phyloP scores from a whole-genome alignment of 2,113 vertebrate genomes.

The Motacilla tschutschensis region DNA sequence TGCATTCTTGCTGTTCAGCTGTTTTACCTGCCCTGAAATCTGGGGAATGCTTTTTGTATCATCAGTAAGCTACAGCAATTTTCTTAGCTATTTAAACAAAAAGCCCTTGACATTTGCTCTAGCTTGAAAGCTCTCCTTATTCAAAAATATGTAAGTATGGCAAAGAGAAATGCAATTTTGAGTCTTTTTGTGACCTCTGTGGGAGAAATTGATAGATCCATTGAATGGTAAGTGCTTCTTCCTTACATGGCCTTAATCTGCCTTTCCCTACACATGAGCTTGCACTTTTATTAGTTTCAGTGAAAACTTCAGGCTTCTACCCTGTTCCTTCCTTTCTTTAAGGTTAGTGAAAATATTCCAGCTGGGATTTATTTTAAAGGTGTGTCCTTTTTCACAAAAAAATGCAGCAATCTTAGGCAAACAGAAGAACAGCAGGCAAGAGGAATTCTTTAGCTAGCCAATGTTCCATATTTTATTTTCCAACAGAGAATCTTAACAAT shows the following conservation, averaged over 20 bases:
- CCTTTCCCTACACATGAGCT: neutral
- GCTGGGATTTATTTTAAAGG: conserved; percentile 58
- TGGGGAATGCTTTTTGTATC: neutral
- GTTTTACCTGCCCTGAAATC: neutral
- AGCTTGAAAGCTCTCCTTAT: neutral
- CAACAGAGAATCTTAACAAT: conserved; percentile 62
- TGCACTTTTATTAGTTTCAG: neutral
- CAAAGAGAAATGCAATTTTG: neutral
- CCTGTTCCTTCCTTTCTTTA: neutral
- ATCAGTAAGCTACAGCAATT: neutral
- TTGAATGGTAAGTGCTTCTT: neutral
- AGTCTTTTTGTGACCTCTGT: neutral
- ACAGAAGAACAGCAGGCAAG: conserved; percentile 62
- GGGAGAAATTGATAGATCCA: neutral
- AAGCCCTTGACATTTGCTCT: neutral
- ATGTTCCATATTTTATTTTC: conserved; percentile 62
- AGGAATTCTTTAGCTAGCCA: conserved; percentile 58
- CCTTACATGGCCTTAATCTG: neutral
- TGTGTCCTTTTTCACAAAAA: conserved; percentile 54
- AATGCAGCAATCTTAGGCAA: conserved; percentile 46
- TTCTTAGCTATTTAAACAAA: neutral
- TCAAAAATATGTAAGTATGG: neutral
- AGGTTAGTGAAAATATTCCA: conserved; percentile 42
- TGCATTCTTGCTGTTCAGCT: neutral
- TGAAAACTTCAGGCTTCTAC: neutral